Conservation (phyloP, 2,797 vertebrate genomes). For the Pseudochromis fuscus region DNA sequence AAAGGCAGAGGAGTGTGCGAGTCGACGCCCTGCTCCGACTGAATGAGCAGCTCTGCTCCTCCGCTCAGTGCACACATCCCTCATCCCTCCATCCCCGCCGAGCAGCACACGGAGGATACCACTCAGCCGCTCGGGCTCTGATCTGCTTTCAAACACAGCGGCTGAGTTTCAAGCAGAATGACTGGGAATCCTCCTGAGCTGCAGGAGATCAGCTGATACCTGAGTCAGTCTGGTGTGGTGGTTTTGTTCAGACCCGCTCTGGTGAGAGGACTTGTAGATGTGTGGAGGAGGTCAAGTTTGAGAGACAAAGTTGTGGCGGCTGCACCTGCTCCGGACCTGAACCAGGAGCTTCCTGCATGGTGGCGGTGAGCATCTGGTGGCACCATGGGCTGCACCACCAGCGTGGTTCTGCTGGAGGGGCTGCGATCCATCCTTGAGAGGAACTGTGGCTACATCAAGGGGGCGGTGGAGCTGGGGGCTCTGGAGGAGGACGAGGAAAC, state of each 20-base stretch:
- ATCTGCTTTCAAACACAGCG: conserved; percentile 14
- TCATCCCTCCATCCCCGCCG: conserved; percentile 56
- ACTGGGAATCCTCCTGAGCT: conserved; percentile 1
- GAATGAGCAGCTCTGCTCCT: conserved; percentile 71
- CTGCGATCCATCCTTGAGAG: conserved; percentile 92
- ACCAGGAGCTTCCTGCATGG: conserved; percentile 70
- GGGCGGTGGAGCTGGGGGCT: conserved; percentile 86
- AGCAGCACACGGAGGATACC: conserved; percentile 44
- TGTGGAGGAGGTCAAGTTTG: conserved; percentile 13
- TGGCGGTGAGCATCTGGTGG: conserved; percentile 67
- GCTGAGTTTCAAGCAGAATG: conserved; percentile 3
- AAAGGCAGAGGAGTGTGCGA: conserved; percentile 55
- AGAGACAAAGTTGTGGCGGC: conserved; percentile 19
- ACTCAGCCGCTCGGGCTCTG: conserved; percentile 18
- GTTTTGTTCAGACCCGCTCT: not conserved
- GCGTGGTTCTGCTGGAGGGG: conserved; percentile 92
- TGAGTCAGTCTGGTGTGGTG: too few species aligned
- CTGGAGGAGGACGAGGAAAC: conserved; percentile 87
- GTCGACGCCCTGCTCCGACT: conserved; percentile 78
- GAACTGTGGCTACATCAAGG: conserved; percentile 94
- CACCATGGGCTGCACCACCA: conserved; percentile 95
- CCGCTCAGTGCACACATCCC: conserved; percentile 48
- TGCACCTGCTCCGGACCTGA: conserved; percentile 7
- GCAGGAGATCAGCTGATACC: not conserved
- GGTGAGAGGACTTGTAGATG: conserved; percentile 9